phyloP scores from a whole-genome alignment of 2,797 vertebrate species.

The Chaetodon trifasciatus region DNA sequence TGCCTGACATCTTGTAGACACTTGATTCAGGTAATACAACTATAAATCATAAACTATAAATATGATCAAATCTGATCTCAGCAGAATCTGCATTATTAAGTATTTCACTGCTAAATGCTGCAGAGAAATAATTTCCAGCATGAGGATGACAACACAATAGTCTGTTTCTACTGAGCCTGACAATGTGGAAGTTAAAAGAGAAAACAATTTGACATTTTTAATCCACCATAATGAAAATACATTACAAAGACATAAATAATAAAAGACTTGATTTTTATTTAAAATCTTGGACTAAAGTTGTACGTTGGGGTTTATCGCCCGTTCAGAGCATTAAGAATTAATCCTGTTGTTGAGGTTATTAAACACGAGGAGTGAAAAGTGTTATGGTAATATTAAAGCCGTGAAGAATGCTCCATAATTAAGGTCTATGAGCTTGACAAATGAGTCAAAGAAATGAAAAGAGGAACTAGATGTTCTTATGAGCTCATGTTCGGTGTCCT shows the following conservation, averaged over 20 bases:
- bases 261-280: slow-evolving; percentile 34
- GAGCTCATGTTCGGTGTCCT: slow-evolving; percentile 24
- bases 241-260: slow-evolving; percentile 27
- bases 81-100: neutral
- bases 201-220: slow-evolving; percentile 35
- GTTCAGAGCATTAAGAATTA: slow-evolving; percentile 38
- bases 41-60: neutral
- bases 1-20: slow-evolving; percentile 11
- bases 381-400: slow-evolving; percentile 49
- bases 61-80: neutral
- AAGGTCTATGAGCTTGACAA: slow-evolving; percentile 35
- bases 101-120: neutral
- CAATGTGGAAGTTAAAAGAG: slow-evolving; percentile 23
- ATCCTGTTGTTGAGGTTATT: slow-evolving; percentile 58
- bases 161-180: slow-evolving; percentile 3
- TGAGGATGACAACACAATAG: slow-evolving; percentile 5
- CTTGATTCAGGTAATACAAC: neutral
- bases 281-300: slow-evolving; percentile 29
- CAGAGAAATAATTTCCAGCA: neutral
- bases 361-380: slow-evolving; percentile 41
- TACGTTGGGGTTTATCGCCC: slow-evolving; percentile 23
- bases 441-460: slow-evolving; percentile 33
- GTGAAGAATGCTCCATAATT: slow-evolving; percentile 44
- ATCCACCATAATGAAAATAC: slow-evolving; percentile 40
- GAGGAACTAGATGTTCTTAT: slow-evolving; percentile 39